phyloP scores from a whole-genome alignment of 2,113 vertebrate species.

The Macrotis lagotis region DNA sequence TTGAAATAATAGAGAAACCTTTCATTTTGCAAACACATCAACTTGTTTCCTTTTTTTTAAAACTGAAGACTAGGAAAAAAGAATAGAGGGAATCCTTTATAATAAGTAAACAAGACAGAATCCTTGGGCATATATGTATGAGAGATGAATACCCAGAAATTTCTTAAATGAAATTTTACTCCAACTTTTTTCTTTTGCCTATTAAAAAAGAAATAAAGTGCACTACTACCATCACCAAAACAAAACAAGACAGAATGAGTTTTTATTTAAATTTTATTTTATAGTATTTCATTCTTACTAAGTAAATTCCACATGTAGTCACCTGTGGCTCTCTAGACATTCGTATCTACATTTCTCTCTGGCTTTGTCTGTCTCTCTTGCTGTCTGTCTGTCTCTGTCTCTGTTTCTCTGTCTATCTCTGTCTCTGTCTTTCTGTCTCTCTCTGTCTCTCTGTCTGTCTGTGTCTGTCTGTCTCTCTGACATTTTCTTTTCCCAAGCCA shows the following conservation, averaged over 20 bases:
- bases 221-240: not conserved
- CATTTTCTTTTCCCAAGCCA: not conserved
- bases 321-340: not conserved
- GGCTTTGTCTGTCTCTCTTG: too few species aligned
- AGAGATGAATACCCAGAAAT: not conserved
- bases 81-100: not conserved
- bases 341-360: not conserved
- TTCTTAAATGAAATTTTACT: not conserved
- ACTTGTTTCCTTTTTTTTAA: not conserved
- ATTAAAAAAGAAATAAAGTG: not conserved
- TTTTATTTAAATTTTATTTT: not conserved
- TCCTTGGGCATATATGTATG: not conserved
- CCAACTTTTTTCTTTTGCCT: not conserved
- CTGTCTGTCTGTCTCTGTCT: too few species aligned
- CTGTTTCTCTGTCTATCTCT: too few species aligned
- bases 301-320: not conserved
- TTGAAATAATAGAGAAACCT: not conserved
- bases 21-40: rapidly evolving
- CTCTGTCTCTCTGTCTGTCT: too few species aligned
- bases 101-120: not conserved
- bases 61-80: not conserved
- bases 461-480: too few species aligned
- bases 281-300: too few species aligned
- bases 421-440: too few species aligned
- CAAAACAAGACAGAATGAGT: not conserved